Percentiles rank a stretch among this genome's conserved stretches.
Evolutionary conservation across 2,113 vertebrate species (phyloP).

Genomic region (Anarhynchus alexandrinus): DNA sequence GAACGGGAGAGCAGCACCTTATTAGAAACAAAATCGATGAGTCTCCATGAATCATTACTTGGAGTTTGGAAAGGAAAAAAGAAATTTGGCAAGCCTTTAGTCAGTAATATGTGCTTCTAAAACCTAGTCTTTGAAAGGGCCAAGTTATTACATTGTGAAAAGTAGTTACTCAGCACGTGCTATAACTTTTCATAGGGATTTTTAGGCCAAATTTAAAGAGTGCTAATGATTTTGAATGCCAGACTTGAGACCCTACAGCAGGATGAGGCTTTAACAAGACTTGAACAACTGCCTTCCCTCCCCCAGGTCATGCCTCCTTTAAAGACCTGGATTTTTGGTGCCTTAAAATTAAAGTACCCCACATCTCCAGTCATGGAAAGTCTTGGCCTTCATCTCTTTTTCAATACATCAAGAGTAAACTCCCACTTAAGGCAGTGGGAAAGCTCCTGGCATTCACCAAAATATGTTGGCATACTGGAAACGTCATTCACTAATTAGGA

Average conservation of each 20-base stretch:
- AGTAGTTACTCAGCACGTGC: slow-evolving; percentile 57
- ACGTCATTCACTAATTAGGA: background rate
- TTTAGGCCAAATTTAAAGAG: slow-evolving; percentile 54
- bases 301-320: background rate
- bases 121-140: slow-evolving; percentile 31
- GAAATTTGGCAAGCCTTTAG: slow-evolving; percentile 44
- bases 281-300: background rate
- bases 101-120: slow-evolving; percentile 33
- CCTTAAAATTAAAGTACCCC: background rate
- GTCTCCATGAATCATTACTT: slow-evolving; percentile 19
- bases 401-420: background rate
- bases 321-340: background rate
- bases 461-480: background rate
- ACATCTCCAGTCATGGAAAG: background rate
- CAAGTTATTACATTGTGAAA: slow-evolving; percentile 55
- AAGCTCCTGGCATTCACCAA: background rate
- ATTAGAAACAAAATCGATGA: slow-evolving; percentile 50
- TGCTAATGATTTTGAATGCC: slow-evolving; percentile 56
- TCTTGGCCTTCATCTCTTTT: background rate
- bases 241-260: slow-evolving; percentile 44
- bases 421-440: background rate
- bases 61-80: slow-evolving; percentile 44
- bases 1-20: background rate
- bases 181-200: slow-evolving; percentile 49
- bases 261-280: slow-evolving; percentile 44